phyloP scores from a whole-genome alignment of 2,113 vertebrate genomes.

The Pongo abelii region DNA sequence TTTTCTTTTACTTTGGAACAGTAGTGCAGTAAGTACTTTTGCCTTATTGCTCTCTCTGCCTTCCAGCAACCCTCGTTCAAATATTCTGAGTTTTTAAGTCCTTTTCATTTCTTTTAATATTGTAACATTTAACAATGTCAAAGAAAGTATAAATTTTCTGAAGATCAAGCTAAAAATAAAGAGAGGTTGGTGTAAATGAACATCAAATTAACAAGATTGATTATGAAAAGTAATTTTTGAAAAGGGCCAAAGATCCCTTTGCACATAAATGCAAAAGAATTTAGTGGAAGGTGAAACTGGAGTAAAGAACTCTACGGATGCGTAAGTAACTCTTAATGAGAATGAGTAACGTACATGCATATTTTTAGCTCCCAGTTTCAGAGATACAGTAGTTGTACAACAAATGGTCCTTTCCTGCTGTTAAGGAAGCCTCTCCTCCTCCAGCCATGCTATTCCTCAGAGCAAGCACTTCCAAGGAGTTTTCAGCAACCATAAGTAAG shows the following conservation, averaged over 20 bases:
- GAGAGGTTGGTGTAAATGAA: not conserved
- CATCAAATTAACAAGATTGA: not conserved
- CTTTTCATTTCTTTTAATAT: not conserved
- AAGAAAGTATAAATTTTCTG: not conserved
- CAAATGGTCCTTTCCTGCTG: not conserved
- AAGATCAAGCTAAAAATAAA: not conserved
- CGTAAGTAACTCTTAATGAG: not conserved
- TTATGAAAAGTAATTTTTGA: not conserved
- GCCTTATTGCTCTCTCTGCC: not conserved
- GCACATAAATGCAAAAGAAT: not conserved
- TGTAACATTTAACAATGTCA: not conserved
- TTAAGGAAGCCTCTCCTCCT: not conserved
- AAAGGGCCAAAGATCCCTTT: not conserved
- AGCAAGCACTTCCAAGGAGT: not conserved
- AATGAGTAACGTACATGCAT: not conserved
- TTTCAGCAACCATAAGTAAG: conserved; percentile 22
- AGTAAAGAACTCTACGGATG: not conserved
- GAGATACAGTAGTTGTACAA: not conserved
- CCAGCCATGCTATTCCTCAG: not conserved
- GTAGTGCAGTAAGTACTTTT: not conserved
- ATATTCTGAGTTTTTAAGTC: not conserved
- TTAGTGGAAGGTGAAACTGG: not conserved
- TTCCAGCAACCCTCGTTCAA: not conserved
- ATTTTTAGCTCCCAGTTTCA: not conserved
- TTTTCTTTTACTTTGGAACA: not conserved